Evolutionary conservation across 2,113 vertebrate genomes (phyloP), one percentile per base, ranked within the genome.

Genomic region (Notarius lentiginosus): DNA sequence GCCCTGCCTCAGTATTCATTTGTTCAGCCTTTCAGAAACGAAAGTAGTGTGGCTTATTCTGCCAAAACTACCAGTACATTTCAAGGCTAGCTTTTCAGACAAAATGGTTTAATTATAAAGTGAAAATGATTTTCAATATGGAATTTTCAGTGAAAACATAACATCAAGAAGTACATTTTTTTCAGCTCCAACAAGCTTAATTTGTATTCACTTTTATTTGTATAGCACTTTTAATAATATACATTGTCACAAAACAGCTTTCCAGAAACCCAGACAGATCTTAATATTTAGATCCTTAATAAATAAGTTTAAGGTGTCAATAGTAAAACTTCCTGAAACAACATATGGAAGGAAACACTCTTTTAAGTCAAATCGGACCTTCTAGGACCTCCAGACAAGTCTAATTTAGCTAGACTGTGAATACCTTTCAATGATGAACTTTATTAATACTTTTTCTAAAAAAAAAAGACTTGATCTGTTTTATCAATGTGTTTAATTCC

Each of bases 1-100:
- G 73, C 34, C 88, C 88, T 90, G 89, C 89, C 82, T 86, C 70
- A 86, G 30, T 82, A 34, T 68, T 87, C 75, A 68, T 85, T 88
- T 53, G 63, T 79, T 84, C 5, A 83, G 58, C 60, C 73, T n/a
- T 68, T 85, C 75, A 75, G 22, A 81, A 63, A 77, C 17, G 1
- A 66, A 65, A 79, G 56, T 68, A 27, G 27, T 34, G 27, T 20
- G 17, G 17, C 53, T 79, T 8, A 30, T 58, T 56, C 51, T 20
- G 1, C n/a, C n/a, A 80, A 60, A 58, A 58, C 8, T 34, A 60
- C 56, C 30, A 61, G 5, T 20, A 81, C 18, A 61, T 80, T 79
- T 79, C 41, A n/a, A 6, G 73, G 14, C 3, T 12, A 24, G 24
- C 10, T 34, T 76, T 53, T 66, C 58, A 41, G 15, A 63, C 8